Base-by-base conservation (phyloP, 2,113 vertebrate species). In the Saimiri boliviensis region DNA sequence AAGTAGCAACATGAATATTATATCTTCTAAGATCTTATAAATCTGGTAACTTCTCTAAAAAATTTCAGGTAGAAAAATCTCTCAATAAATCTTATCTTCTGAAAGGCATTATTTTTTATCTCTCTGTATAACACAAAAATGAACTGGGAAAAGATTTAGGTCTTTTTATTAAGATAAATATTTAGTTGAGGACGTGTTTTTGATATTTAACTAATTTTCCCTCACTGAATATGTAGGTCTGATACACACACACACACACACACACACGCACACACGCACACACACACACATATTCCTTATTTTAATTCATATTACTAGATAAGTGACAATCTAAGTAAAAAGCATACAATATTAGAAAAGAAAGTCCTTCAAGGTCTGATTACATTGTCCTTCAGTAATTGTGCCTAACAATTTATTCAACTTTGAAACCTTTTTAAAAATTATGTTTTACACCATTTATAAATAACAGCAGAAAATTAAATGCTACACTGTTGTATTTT, bases 311-410 rank as follows among this genome's bases (percentile, higher is more conserved):
- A 93, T 89, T 96, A 81, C 63, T 63, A 96, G 82, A 45, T 89
- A 96, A 96, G 47, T 94, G 95, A 93, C 86, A 97, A 93, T 93
- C 83, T 84, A 92, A 92, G 85, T 89, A 86, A 85, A 96, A 97
- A 96, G 37, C 37, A 79, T 2, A 71, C 71, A 91, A 49, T 92
- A 94, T 85, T 96, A 93, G 56, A 86, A 84, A 92, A 91, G 58
- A 92, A 96, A 91, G 96, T 91, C 97, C 94, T 98, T 97, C 97
- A 98, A 86, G 45, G 87, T 95, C 94, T 98, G 96, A 98, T 97
- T 98, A 52, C 97, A 90, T 97, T 97, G 95, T 95, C 97, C 96
- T 98, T 97, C 70, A 92, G 79, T 98, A 98, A 97, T 96, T 97
- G 91, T 97, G 45, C 80, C 73, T 95, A 97, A 81, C 42, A 91